Conservation (phyloP, 2,888 invertebrate genomes). For the Apamea sordens region DNA sequence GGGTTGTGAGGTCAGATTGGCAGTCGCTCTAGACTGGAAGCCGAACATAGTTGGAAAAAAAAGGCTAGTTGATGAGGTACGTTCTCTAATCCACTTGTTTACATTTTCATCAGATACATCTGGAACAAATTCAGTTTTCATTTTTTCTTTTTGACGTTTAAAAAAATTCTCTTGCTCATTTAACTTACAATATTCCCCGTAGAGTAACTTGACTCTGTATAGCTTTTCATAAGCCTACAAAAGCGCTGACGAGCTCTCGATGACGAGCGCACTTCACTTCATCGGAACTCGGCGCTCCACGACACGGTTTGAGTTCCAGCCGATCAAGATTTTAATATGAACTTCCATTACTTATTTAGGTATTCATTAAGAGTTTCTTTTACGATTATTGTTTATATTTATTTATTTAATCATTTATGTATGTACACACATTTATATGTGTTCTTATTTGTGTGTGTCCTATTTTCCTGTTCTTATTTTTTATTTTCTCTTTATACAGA, state of each 20-base stretch:
- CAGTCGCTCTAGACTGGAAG: no score
- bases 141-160: background rate
- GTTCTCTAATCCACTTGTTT: background rate
- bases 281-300: background rate
- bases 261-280: slow-evolving; percentile 25
- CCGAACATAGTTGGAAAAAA: no score
- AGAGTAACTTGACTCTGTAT: slow-evolving; percentile 5
- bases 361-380: background rate
- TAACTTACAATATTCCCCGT: background rate
- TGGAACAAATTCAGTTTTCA: background rate
- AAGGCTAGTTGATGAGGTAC: no score
- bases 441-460: no score
- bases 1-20: no score
- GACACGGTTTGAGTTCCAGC: slow-evolving; percentile 21
- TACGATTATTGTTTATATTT: background rate
- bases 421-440: no score
- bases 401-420: no score
- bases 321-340: background rate
- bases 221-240: slow-evolving; percentile 37
- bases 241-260: slow-evolving; percentile 48
- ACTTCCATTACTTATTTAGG: background rate
- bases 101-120: background rate
- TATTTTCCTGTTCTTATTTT: no score
- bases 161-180: background rate
- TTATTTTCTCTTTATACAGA: no score